These are phyloP conservation scores for Triplophysa yarkandensis DNA, from an alignment of 2,797 vertebrate genomes.

Conservation along the genomic window DNA sequence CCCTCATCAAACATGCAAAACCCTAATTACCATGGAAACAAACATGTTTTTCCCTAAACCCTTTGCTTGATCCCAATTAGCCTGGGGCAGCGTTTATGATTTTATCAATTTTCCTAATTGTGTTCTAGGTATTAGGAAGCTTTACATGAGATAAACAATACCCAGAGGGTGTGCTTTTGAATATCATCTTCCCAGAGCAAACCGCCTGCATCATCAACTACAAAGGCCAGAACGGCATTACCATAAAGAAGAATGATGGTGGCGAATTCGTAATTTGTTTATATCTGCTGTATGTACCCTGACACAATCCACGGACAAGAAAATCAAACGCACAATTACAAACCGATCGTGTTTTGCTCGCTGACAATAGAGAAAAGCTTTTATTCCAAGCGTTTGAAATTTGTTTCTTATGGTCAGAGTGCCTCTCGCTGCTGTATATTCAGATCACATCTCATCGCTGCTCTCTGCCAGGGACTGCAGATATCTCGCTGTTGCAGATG, in stretches of 20 bases:
- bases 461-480: slow-evolving; percentile 29
- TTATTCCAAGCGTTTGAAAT: not conserved
- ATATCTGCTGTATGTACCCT: not conserved
- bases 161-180: slow-evolving; percentile 51
- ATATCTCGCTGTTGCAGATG: slow-evolving; percentile 25
- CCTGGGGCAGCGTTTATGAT: slow-evolving; percentile 61
- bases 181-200: slow-evolving; percentile 45
- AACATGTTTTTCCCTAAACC: slow-evolving; percentile 58
- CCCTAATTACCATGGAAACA: slow-evolving; percentile 71
- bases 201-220: slow-evolving; percentile 23
- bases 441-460: slow-evolving; percentile 22
- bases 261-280: not conserved
- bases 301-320: not conserved
- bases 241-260: slow-evolving; percentile 6
- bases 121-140: slow-evolving; percentile 54
- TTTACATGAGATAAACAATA: slow-evolving; percentile 58
- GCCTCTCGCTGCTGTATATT: slow-evolving; percentile 26
- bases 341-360: slow-evolving; percentile 9
- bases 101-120: slow-evolving; percentile 64
- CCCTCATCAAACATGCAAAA: slow-evolving; percentile 70
- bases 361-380: not conserved
- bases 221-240: slow-evolving; percentile 15
- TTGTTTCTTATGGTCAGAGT: slow-evolving; percentile 20
- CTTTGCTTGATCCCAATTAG: slow-evolving; percentile 56
- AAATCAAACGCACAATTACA: slow-evolving; percentile 8